Evolutionary conservation across 2,797 vertebrate genomes (phyloP).

Genomic region (Nannoperca obscura): DNA sequence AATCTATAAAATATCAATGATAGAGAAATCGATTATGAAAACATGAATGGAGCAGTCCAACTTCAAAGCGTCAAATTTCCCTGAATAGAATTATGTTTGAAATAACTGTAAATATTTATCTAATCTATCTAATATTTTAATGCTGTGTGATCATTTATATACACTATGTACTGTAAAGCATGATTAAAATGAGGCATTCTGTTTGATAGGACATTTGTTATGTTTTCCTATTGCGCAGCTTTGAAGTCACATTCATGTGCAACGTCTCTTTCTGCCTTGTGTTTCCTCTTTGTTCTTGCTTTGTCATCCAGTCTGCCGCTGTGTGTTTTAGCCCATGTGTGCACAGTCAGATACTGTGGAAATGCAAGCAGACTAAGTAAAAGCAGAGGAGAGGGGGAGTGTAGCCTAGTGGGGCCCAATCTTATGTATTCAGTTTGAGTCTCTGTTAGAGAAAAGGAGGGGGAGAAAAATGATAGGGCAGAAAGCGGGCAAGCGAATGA

Average conservation of each 20-base stretch:
- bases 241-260: constrained; percentile 25
- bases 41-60: not conserved
- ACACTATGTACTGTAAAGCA: not conserved
- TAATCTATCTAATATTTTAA: not conserved
- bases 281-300: constrained; percentile 50
- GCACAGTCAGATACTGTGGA: constrained; percentile 58
- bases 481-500: constrained; percentile 23
- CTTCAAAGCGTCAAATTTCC: not conserved
- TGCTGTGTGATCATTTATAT: not conserved
- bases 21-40: not conserved
- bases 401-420: constrained; percentile 39
- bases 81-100: not conserved
- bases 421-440: constrained; percentile 84
- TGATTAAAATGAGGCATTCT: not conserved
- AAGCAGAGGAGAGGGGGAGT: constrained; percentile 29
- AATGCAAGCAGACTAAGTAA: constrained; percentile 43
- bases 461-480: constrained; percentile 65
- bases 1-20: not conserved
- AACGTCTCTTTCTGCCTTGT: constrained; percentile 18
- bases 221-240: constrained; percentile 15
- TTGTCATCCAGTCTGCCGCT: constrained; percentile 57
- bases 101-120: not conserved
- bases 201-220: constrained; percentile 4
- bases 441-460: constrained; percentile 48
- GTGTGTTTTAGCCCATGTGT: constrained; percentile 60